phyloP scores from a whole-genome alignment of 2,797 vertebrate species.

The Sebastes jordani region DNA sequence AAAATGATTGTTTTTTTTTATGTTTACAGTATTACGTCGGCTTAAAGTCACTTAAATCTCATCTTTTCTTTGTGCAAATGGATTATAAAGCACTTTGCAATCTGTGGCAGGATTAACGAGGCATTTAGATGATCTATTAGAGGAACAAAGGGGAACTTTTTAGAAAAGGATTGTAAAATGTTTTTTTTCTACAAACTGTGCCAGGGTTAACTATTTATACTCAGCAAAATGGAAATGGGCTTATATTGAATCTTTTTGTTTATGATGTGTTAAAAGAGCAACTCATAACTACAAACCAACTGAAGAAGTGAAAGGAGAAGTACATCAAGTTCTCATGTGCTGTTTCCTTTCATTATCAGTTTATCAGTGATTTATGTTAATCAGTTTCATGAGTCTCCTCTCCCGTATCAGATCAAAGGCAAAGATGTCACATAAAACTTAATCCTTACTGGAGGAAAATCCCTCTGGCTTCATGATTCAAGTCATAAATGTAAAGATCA shows the following conservation, averaged over 20 bases:
- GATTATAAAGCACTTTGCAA: slow-evolving; percentile 57
- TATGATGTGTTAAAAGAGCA: not conserved
- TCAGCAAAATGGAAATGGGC: not conserved
- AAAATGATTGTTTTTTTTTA: slow-evolving; percentile 8
- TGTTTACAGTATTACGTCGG: slow-evolving; percentile 29
- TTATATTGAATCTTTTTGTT: not conserved
- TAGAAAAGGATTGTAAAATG: slow-evolving; percentile 9
- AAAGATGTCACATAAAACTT: not conserved
- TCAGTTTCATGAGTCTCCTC: not conserved
- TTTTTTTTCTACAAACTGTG: not conserved
- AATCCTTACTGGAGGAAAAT: not conserved
- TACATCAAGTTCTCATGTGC: not conserved
- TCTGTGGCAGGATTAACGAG: slow-evolving; percentile 57
- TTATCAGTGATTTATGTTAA: not conserved
- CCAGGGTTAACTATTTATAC: slow-evolving; percentile 24
- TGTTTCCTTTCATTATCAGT: not conserved
- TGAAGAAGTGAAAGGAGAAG: not conserved
- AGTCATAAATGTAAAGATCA: not conserved
- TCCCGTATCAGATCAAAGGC: not conserved
- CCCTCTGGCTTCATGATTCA: not conserved
- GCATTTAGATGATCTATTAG: slow-evolving; percentile 43
- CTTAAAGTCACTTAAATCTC: slow-evolving; percentile 41
- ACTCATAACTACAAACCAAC: not conserved
- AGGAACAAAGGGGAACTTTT: slow-evolving; percentile 40
- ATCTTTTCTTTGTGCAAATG: slow-evolving; percentile 45